Base-by-base conservation (phyloP, 2,888 invertebrate genomes). In the Tachina lurida region DNA sequence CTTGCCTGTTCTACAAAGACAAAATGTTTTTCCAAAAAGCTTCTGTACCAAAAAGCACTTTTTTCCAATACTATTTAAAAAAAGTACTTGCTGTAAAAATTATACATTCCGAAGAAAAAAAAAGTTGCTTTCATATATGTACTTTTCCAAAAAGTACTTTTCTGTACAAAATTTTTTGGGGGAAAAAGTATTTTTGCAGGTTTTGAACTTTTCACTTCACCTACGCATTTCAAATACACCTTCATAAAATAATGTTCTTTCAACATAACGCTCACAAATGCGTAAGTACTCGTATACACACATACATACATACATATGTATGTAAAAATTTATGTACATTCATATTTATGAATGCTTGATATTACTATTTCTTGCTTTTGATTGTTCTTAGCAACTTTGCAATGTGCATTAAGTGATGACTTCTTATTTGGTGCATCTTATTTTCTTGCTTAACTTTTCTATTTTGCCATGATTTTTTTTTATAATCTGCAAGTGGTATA, bases 321-420 rank as follows among this genome's bases (percentile, higher is more conserved):
- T 31, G 31, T 31, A 31, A 0, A 31, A 7, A 7, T 31, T 5
- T 31, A 22, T 15, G 1, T 58, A 52, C 45, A n/a, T n/a, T n/a
- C n/a, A 19, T 43, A 60, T 17, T 45, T 62, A 49, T 60, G 45
- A 13, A 22, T 47, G 41, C 22, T 52, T 43, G n/a, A 19, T 73
- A 58, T 60, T 74, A 80, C 52, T 49, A 45, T 52, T 60, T 67
- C 39, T 52, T 75, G 31, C 52, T 74, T 81, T 74, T 45, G 41
- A 68, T 81, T 81, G 81, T 74, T 81, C 81, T 81, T 74, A 68
- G 39, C 74, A 68, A 39, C 79, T 54, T 62, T 75, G 81, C 67
- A 75, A 75, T 81, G 43, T 80, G 52, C 67, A 60, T 74, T 80
- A 80, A 74, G 67, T 74, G 67, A 68, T 81, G 67, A 75, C 67